Evolutionary conservation across 2,888 invertebrate genomes (phyloP).

Genomic region (Eupithecia abbreviata): DNA sequence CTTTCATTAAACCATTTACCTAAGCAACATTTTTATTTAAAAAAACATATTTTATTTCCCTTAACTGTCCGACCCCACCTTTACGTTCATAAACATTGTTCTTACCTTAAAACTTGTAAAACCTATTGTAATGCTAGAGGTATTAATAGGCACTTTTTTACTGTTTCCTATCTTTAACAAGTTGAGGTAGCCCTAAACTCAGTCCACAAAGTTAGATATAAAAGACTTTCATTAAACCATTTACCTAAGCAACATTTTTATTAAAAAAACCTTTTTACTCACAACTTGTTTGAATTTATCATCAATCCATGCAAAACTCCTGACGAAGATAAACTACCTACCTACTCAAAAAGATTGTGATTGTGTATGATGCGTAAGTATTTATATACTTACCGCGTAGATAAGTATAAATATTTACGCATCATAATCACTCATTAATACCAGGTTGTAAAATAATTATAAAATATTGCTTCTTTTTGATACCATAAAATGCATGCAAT

Average conservation of each 20-base stretch:
- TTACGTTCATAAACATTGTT: background rate
- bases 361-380: background rate
- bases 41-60: background rate
- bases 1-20: background rate
- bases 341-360: background rate
- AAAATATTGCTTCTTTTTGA: background rate
- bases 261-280: background rate
- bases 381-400: background rate
- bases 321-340: background rate
- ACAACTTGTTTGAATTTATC: background rate
- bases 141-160: background rate
- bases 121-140: background rate
- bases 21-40: background rate
- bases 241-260: background rate
- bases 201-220: background rate
- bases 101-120: background rate
- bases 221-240: background rate
- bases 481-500: background rate
- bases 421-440: background rate
- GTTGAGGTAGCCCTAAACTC: background rate
- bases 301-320: background rate
- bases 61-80: background rate
- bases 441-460: background rate
- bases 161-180: background rate
- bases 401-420: no score